These are phyloP conservation scores for Phortica magna DNA, from an alignment of 2,888 invertebrate genomes.

Conservation along the genomic window DNA sequence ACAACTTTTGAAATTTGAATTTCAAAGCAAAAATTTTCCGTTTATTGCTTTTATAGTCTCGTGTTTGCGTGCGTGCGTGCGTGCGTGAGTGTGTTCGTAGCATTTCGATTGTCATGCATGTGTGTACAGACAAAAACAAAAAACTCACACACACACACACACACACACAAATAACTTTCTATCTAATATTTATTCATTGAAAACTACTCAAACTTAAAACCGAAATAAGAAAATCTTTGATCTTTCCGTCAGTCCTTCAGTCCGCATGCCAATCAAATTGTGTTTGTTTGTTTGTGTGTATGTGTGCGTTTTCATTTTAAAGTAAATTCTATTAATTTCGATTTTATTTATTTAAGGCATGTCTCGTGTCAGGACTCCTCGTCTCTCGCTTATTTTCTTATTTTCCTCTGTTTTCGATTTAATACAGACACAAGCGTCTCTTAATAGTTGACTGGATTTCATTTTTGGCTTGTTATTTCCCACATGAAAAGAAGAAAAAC, in stretches of 20 bases:
- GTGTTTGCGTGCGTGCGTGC: slow-evolving; percentile 42
- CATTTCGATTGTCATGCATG: not conserved
- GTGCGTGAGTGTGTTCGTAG: slow-evolving; percentile 40
- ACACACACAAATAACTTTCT: too few relatives aligned
- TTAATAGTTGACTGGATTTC: slow-evolving; percentile 24
- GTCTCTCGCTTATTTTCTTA: not conserved
- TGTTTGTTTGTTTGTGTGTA: slow-evolving; percentile 10
- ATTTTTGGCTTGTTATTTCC: slow-evolving; percentile 9
- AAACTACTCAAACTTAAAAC: not conserved
- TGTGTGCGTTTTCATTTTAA: not conserved
- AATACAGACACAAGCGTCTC: slow-evolving; percentile 7
- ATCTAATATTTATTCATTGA: not conserved
- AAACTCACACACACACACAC: slow-evolving; percentile 13
- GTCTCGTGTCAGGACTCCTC: slow-evolving; percentile 1
- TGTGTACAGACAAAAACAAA: not conserved
- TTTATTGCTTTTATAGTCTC: slow-evolving; percentile 59
- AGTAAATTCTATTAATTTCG: slow-evolving; percentile 65
- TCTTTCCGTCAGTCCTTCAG: slow-evolving; percentile 29
- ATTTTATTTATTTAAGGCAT: slow-evolving; percentile 58
- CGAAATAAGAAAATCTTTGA: slow-evolving; percentile 32
- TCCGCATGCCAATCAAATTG: slow-evolving; percentile 19
- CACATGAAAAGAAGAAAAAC: slow-evolving; percentile 5
- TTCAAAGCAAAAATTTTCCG: slow-evolving; percentile 73
- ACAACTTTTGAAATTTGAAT: slow-evolving; percentile 74
- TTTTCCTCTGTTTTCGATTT: not conserved